Base-by-base conservation (phyloP, 2,113 vertebrate genomes). In the Natator depressus region DNA sequence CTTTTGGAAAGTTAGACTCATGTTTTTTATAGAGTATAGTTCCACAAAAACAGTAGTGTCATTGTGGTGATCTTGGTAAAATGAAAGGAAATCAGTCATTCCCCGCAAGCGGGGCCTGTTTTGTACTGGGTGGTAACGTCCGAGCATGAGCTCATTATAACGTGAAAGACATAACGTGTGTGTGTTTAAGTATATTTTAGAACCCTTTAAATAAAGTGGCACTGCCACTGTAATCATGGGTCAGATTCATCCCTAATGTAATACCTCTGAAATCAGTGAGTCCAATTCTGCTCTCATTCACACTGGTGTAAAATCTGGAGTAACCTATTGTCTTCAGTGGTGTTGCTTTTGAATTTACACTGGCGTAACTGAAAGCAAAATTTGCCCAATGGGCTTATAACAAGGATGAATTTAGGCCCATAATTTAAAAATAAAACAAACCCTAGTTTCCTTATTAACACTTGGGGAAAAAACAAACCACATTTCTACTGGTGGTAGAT, bases 21-120 rank as follows among this genome's bases (percentile, higher is more conserved):
- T 93, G 25, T 96, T 96, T 94, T 94, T 69, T 69, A n/a, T 69
- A 87, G 89, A 93, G 47, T 90, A 76, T 47, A 31, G 69, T 5
- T 87, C 35, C 80, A 91, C 38, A 69, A 54, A 62, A 84, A 69
- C 82, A 75, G 84, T 47, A 93, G 6, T 31, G 85, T 24, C 8
- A 55, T 75, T 89, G 0, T 29, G 3, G 42, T 89, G 22, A 54
- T 95, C 90, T 53, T 80, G 42, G 24, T 54, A 86, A 90, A 46
- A 84, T 89, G 82, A 72, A 89, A 53, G 80, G 49, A 50, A 93
- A 84, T 83, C 81, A 89, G 25, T 62, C 86, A 14, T 59, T 96
- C 88, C 62, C 91, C 27, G 76, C 27, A 76, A 80, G 88, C 85
- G 14, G 22, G 55, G 53, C 25, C 55, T 80, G 82, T 27, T 31